These are phyloP conservation scores for Meloidogyne chitwoodi DNA, from an alignment of 1,140 invertebrate species.

Conservation along the genomic window DNA sequence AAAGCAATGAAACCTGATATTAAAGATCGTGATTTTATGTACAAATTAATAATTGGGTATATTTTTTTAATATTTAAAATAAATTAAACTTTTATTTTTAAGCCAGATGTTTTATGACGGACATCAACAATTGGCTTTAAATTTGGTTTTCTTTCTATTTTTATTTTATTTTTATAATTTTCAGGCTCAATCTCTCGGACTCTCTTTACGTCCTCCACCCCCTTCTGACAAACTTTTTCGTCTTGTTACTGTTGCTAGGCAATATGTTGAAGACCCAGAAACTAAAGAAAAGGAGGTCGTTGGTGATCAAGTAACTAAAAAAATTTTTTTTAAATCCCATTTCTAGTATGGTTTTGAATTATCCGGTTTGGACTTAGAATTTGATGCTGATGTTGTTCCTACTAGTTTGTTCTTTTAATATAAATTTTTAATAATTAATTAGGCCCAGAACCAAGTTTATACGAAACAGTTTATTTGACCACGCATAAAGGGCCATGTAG, in stretches of 20 bases:
- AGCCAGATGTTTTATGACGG: slow-evolving; percentile 77
- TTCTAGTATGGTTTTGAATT: slow-evolving; percentile 30
- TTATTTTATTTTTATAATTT: background rate
- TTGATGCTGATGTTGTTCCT: slow-evolving; percentile 78
- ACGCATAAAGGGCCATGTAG: slow-evolving; percentile 93
- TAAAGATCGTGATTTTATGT: slow-evolving; percentile 59
- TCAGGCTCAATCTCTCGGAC: slow-evolving; percentile 68
- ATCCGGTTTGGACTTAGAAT: slow-evolving; percentile 80
- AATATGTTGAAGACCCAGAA: slow-evolving; percentile 71
- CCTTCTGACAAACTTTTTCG: slow-evolving; percentile 86
- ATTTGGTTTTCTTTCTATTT: slow-evolving; percentile 64
- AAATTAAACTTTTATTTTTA: slow-evolving; percentile 44
- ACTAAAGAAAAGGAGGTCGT: slow-evolving; percentile 40
- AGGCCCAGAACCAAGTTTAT: slow-evolving; percentile 64
- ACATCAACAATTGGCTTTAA: slow-evolving; percentile 79
- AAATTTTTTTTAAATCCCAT: slow-evolving; percentile 45
- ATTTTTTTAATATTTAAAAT: slow-evolving; percentile 28
- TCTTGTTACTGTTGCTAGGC: slow-evolving; percentile 77
- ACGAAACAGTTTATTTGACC: slow-evolving; percentile 97
- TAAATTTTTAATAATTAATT: background rate
- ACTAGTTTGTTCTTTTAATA: slow-evolving; percentile 72
- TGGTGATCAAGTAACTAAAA: background rate
- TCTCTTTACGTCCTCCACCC: slow-evolving; percentile 77
- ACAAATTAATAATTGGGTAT: slow-evolving; percentile 57
- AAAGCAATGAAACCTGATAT: slow-evolving; percentile 39